Base-by-base conservation (phyloP, 2,797 vertebrate genomes). In the Semaprochilodus insignis region DNA sequence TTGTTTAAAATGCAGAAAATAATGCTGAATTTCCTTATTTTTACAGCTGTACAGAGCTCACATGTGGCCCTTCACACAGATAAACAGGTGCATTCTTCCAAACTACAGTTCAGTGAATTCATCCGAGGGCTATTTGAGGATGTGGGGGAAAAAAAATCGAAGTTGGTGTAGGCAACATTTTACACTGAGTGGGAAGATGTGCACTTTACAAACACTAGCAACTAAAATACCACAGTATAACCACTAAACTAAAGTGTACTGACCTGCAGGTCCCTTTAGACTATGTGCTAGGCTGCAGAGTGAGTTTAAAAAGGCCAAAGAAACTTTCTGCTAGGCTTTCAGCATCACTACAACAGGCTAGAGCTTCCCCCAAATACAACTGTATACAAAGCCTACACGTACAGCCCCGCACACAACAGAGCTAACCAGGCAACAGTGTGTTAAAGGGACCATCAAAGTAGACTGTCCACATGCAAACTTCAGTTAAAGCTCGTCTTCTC, bases 131-230 rank as follows among this genome's bases (percentile, higher is more conserved):
- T 59, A 59, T 74, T 74, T 44, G 1, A 57, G 23, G 65, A 51
- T n/a, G 40, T 4, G 14, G 19, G n/a, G 17, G 54, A 1, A 60
- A 70, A n/a, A 63, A 77, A 82, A 82, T 82, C 34, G 48, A 77
- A 69, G 63, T 52, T 74, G 54, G 63, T 34, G 51, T 14, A 17
- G 65, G 23, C 60, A 36, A 27, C 34, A 62, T 51, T 72, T 25
- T 31, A 16, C 14, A 52, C 23, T 51, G 44, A 52, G 51, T 52
- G 70, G 70, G 70, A 27, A 54, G 48, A 73, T 15, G 5, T 19
- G 15, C 70, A 31, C 48, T 73, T 54, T 27, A 54, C 48, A 54
- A 54, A 0, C 23, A 52, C 11, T 14, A 74, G 13, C 36, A 82
- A 21, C 21, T 27, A 48, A 78, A 83, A 55, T 7, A 52, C 51